Conservation (phyloP, 2,888 invertebrate species). For the Mimas tiliae region DNA sequence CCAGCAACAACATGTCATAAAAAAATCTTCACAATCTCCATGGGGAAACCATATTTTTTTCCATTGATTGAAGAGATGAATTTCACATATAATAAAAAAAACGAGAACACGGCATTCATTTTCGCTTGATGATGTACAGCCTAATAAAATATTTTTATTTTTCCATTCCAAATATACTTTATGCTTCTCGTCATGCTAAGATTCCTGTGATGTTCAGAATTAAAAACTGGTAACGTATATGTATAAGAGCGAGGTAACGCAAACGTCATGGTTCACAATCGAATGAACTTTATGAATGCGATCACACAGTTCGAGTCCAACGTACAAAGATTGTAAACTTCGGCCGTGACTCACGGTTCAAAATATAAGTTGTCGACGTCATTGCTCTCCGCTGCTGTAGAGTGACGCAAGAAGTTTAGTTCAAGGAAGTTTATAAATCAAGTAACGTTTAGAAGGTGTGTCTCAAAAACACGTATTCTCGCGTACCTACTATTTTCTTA, state of each 20-base stretch:
- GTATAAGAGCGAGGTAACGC: not conserved
- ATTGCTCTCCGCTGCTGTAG: not conserved
- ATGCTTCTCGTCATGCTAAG: not conserved
- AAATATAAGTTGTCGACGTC: slow-evolving; percentile 2
- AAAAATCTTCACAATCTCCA: too few relatives aligned
- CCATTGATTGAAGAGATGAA: too few relatives aligned
- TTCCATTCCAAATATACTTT: not conserved
- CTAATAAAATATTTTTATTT: too few relatives aligned
- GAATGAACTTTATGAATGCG: slow-evolving; percentile 12
- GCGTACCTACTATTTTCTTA: too few relatives aligned
- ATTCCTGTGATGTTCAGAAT: not conserved
- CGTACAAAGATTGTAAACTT: not conserved
- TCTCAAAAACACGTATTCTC: too few relatives aligned
- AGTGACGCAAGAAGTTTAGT: not conserved
- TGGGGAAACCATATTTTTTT: too few relatives aligned
- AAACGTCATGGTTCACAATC: slow-evolving; percentile 2
- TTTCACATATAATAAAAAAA: too few relatives aligned
- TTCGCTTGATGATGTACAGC: too few relatives aligned
- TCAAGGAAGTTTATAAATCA: not conserved
- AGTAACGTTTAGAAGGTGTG: too few relatives aligned
- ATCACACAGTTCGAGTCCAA: slow-evolving; percentile 6
- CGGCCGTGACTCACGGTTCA: not conserved
- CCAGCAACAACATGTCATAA: too few relatives aligned
- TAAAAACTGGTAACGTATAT: not conserved
- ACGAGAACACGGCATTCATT: too few relatives aligned